phyloP scores from a whole-genome alignment of 2,797 vertebrate genomes.

The Meda fulgida region DNA sequence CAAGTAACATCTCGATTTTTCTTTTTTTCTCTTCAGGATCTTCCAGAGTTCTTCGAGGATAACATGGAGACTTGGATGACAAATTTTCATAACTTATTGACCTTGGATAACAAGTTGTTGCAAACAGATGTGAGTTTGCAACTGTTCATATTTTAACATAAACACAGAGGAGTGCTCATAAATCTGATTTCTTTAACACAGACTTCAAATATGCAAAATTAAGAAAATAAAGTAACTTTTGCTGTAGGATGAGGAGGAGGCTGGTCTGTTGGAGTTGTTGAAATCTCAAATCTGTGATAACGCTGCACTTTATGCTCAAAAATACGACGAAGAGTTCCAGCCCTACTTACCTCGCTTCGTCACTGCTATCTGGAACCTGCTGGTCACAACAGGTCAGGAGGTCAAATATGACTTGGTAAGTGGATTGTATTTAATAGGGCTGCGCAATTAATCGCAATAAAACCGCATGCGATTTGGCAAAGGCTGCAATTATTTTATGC shows the following conservation, averaged over 20 bases:
- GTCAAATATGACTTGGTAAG: slow-evolving; percentile 99
- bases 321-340: slow-evolving; percentile 98
- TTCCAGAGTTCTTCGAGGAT: slow-evolving; percentile 99
- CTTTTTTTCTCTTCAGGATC: slow-evolving; percentile 80
- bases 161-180: background rate
- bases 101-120: slow-evolving; percentile 96
- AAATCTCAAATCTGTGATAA: slow-evolving; percentile 99
- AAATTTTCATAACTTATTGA: slow-evolving; percentile 94
- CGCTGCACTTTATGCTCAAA: slow-evolving; percentile 96
- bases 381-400: slow-evolving; percentile 96
- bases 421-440: too few species aligned
- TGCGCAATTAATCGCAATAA: too few species aligned
- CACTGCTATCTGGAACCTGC: slow-evolving; percentile 97
- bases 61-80: slow-evolving; percentile 99
- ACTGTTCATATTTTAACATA: too few species aligned
- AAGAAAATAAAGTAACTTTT: background rate
- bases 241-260: slow-evolving; percentile 96
- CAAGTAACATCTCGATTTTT: background rate
- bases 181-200: background rate
- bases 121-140: slow-evolving; percentile 93
- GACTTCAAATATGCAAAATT: background rate
- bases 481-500: too few species aligned
- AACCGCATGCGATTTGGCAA: too few species aligned
- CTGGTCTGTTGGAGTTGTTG: slow-evolving; percentile 93
- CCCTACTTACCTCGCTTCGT: slow-evolving; percentile 95